Evolutionary conservation across 2,797 vertebrate genomes (phyloP).

Genomic region (Acomys russatus): DNA sequence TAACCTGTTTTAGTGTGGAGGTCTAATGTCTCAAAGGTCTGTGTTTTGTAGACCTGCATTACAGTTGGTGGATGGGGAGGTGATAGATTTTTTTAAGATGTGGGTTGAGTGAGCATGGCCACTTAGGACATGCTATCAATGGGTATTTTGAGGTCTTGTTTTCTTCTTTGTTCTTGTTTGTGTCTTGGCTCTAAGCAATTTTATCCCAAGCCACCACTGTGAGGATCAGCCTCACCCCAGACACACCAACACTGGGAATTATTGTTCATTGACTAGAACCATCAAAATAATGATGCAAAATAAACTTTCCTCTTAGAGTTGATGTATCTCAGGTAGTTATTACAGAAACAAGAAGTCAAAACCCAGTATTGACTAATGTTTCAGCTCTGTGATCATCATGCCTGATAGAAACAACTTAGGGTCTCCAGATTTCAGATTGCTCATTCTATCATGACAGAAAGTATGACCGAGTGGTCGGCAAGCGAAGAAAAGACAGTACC

Average conservation of each 20-base stretch:
- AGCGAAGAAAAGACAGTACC: not conserved
- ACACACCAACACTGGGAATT: not conserved
- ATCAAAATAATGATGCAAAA: not conserved
- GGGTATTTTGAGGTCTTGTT: no score
- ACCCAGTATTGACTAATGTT: no score
- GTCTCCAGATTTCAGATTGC: no score
- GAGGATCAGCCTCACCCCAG: not conserved
- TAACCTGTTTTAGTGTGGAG: not conserved
- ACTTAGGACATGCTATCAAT: not conserved
- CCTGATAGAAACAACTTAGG: not conserved
- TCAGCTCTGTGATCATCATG: not conserved
- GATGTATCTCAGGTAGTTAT: not conserved
- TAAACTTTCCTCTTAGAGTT: not conserved
- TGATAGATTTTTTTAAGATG: not conserved
- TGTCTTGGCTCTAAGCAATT: not conserved
- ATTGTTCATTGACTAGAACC: not conserved
- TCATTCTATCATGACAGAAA: not conserved
- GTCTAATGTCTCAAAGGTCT: not conserved
- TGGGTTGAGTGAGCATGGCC: no score
- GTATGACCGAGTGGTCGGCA: not conserved
- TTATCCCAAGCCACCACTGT: not conserved
- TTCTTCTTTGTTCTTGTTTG: not conserved
- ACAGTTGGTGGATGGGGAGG: not conserved
- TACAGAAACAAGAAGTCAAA: not conserved
- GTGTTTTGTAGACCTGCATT: not conserved